Conservation (phyloP, 1,140 invertebrate genomes). For the Spodoptera frugiperda region DNA sequence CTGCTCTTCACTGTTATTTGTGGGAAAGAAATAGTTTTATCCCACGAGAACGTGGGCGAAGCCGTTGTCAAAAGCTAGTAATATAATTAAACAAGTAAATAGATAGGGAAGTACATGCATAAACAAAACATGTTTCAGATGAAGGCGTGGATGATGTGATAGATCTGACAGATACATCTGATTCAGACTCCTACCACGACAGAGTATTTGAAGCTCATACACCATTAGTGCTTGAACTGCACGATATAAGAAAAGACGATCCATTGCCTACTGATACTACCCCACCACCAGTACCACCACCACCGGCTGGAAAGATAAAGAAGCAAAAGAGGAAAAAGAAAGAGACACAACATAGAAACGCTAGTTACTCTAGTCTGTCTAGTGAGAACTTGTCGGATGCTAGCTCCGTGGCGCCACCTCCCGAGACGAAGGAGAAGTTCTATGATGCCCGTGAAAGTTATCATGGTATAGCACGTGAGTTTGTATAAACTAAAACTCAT, state of each 20-base stretch:
- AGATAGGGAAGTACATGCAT: too few species aligned
- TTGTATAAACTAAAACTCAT: too few species aligned
- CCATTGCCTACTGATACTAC: conserved; percentile 41
- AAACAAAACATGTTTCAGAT: too few species aligned
- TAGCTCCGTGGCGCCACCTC: conserved; percentile 43
- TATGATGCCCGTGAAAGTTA: conserved; percentile 74
- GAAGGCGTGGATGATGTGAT: conserved; percentile 48
- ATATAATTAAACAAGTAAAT: too few species aligned
- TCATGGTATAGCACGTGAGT: conserved; percentile 62
- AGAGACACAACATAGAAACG: conserved; percentile 23
- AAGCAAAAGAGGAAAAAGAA: conserved; percentile 62
- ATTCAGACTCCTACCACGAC: conserved; percentile 54
- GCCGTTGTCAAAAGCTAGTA: too few species aligned
- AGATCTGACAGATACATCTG: conserved; percentile 51
- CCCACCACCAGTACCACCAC: not conserved
- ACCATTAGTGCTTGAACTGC: conserved; percentile 63
- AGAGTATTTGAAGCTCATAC: conserved; percentile 53
- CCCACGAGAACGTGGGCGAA: too few species aligned
- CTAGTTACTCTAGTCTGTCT: conserved; percentile 49
- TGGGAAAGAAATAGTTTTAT: too few species aligned
- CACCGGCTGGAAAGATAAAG: conserved; percentile 23
- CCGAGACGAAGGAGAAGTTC: conserved; percentile 68
- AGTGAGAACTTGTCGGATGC: conserved; percentile 58
- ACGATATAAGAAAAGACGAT: conserved; percentile 63
- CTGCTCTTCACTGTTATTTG: too few species aligned